phyloP scores from a whole-genome alignment of 1,140 invertebrate genomes.

The Globodera ellingtonae region DNA sequence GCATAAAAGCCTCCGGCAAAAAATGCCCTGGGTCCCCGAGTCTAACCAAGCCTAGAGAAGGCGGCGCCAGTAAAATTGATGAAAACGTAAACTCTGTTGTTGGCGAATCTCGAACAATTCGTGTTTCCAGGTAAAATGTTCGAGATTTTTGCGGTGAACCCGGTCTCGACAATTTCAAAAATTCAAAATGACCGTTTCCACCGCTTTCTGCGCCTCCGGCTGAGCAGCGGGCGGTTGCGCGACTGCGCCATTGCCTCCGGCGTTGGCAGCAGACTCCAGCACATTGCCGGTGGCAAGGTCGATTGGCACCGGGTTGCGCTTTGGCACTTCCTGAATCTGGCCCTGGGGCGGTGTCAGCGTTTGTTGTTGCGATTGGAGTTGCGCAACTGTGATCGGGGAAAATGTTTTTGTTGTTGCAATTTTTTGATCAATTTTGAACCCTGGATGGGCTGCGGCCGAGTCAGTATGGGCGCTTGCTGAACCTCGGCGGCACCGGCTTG shows the following conservation, averaged over 20 bases:
- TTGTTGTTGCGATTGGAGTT: not conserved
- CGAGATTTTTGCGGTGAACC: too few species aligned
- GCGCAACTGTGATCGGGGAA: not conserved
- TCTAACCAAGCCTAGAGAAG: too few species aligned
- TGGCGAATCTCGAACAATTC: too few species aligned
- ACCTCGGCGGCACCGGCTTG: not conserved
- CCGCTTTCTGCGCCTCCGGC: slow-evolving; percentile 39
- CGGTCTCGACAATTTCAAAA: not conserved
- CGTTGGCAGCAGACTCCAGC: slow-evolving; percentile 28
- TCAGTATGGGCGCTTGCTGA: slow-evolving; percentile 3
- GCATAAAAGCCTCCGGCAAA: too few species aligned
- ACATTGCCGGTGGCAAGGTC: slow-evolving; percentile 1
- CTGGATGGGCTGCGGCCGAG: not conserved
- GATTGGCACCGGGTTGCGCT: not conserved
- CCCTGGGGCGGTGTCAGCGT: not conserved
- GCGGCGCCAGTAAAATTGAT: too few species aligned
- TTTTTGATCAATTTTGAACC: slow-evolving; percentile 8
- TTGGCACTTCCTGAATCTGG: not conserved
- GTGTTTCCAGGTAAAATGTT: too few species aligned
- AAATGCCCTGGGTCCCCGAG: too few species aligned
- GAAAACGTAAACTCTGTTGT: too few species aligned
- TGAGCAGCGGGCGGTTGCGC: slow-evolving; percentile 56
- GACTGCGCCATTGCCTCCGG: not conserved
- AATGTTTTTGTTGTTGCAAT: not conserved
- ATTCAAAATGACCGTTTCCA: not conserved